Conservation (phyloP, 2,888 invertebrate species). For the Chloroclysta siterata region DNA sequence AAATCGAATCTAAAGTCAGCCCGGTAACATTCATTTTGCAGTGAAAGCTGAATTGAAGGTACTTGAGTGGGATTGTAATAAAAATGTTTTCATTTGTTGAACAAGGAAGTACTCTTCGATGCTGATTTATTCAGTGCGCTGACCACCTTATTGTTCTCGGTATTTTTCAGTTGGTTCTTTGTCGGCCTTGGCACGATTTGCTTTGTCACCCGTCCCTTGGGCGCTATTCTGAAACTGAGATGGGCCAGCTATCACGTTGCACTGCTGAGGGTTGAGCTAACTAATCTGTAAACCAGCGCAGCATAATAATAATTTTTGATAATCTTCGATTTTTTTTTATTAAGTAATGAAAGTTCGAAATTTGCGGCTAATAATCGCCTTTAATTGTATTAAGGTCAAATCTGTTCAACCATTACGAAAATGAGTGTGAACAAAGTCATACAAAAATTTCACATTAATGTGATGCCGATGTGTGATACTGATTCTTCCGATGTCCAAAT, state of each 20-base stretch:
- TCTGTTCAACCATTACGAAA: no score
- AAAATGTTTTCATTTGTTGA: constrained; percentile 24
- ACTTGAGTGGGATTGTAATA: constrained; percentile 8
- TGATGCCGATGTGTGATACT: no score
- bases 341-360: no score
- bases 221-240: neutral
- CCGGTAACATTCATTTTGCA: constrained; percentile 4
- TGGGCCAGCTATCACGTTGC: neutral
- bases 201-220: neutral
- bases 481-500: no score
- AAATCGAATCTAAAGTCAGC: constrained; percentile 3
- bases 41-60: neutral
- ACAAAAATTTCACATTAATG: no score
- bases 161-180: constrained; percentile 4
- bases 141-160: neutral
- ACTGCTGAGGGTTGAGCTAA: neutral
- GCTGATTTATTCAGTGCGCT: constrained; percentile 22
- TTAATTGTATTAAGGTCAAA: no score
- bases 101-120: constrained; percentile 17
- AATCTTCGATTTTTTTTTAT: no score
- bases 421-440: no score
- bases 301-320: no score
- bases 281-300: neutral
- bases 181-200: neutral
- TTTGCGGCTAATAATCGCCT: no score